Percentiles rank a stretch among this genome's conserved stretches.
These are phyloP conservation scores for Hypanus sabinus DNA, from an alignment of 2,113 vertebrate genomes.

Conservation along the genomic window DNA sequence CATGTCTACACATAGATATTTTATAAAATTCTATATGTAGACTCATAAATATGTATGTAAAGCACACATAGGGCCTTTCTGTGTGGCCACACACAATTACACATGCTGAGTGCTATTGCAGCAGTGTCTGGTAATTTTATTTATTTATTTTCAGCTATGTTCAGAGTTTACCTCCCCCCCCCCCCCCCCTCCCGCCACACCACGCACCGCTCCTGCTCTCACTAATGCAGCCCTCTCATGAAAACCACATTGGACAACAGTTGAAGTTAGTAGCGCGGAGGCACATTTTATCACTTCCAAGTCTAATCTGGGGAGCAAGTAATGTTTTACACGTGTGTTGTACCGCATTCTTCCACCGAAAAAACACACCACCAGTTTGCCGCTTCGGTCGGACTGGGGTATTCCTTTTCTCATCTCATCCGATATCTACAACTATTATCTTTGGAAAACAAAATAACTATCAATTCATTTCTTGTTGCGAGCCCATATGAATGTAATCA, in stretches of 20 bases:
- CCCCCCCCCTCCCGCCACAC: neutral
- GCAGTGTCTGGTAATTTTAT: slow-evolving; percentile 11
- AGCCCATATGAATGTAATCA: neutral
- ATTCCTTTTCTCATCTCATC: neutral
- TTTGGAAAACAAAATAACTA: neutral
- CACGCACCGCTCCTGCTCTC: neutral
- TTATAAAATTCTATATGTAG: too few species aligned
- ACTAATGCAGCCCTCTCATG: neutral
- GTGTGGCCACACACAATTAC: slow-evolving; percentile 18
- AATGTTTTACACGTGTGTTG: neutral
- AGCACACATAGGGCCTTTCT: neutral
- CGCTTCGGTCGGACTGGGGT: neutral
- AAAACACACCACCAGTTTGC: neutral
- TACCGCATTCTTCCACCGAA: neutral
- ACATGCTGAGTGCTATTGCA: slow-evolving; percentile 22
- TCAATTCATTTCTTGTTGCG: slow-evolving; percentile 7
- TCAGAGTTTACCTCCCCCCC: neutral
- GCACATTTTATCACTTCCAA: neutral
- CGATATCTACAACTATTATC: neutral
- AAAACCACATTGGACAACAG: neutral
- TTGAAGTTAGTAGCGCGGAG: neutral
- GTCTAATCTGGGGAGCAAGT: neutral
- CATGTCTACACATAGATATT: neutral
- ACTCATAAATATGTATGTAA: neutral
- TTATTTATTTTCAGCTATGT: slow-evolving; percentile 20